These are phyloP conservation scores for Halyomorpha halys DNA, from an alignment of 1,140 invertebrate genomes.

Conservation along the genomic window DNA sequence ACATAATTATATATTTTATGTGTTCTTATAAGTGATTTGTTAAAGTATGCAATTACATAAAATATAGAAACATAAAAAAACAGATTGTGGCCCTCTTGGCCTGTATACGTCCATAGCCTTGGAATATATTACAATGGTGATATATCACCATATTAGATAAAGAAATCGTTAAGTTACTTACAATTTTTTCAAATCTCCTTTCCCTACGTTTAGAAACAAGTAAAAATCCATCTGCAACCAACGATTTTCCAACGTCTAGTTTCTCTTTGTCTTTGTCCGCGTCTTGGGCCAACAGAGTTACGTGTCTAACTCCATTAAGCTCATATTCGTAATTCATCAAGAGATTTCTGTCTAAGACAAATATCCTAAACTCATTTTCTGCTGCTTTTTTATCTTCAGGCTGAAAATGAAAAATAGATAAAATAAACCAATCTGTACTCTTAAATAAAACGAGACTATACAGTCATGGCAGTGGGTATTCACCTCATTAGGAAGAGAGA, in stretches of 20 bases:
- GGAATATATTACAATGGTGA: no score
- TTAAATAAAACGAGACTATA: neutral
- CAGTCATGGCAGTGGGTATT: neutral
- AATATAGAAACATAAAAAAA: no score
- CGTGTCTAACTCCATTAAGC: constrained; percentile 51
- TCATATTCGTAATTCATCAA: constrained; percentile 64
- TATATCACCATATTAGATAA: no score
- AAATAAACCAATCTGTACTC: neutral
- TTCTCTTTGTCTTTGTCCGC: constrained; percentile 40
- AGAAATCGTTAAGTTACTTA: constrained; percentile 38
- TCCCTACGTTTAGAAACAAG: constrained; percentile 72
- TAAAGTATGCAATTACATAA: no score
- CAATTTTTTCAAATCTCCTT: constrained; percentile 65
- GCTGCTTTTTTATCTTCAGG: constrained; percentile 68
- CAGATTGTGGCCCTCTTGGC: no score
- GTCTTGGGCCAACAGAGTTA: constrained; percentile 58
- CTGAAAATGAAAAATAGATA: constrained; percentile 35
- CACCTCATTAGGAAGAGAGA: constrained; percentile 53
- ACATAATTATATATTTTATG: no score
- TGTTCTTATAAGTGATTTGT: no score
- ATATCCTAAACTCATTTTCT: constrained; percentile 55
- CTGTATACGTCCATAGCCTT: no score
- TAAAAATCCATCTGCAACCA: constrained; percentile 77
- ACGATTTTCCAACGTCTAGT: constrained; percentile 69
- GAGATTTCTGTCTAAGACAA: constrained; percentile 54